Evolutionary conservation across 2,113 vertebrate species (phyloP), one percentile per base, ranked within the genome.

Genomic region (Bettongia penicillata): DNA sequence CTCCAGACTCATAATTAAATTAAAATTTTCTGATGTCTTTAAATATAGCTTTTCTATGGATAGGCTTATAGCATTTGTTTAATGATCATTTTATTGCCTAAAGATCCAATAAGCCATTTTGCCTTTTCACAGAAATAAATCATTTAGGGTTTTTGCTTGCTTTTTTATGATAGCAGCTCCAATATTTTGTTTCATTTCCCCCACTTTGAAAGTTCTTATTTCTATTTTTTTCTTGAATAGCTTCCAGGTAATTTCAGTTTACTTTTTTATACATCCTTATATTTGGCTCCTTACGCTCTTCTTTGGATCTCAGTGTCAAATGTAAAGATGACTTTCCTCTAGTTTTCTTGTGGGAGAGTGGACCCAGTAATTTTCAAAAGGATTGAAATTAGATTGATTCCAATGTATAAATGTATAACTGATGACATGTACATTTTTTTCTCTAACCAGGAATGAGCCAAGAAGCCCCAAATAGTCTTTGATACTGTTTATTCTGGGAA

Each of bases 1-100:
- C 92, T 96, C 92, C 37, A 90, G 47, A 95, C 43, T 96, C 68
- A 84, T 93, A 94, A 95, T 96, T 95, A 92, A 95, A 95, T 94
- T 93, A 94, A 93, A 52, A 89, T 96, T 48, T 96, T 91, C 51
- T 50, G 8, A 68, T 95, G 52, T 10, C 26, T 48, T 93, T 91
- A 95, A 95, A 50, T 97, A 84, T 95, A 51, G 91, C 16, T 95
- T 93, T 84, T 92, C 92, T 90, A 31, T 57, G 16, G 37, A 91
- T 84, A 93, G 55, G 37, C 49, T 84, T 53, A 47, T 94, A 94
- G 28, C 93, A 53, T 96, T 95, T 92, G 51, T 89, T 91, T 61
- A 48, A 52, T 26, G 51, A 92, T 5, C 52, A 92, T 95, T 93
- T 95, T 57, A 91, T 90, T 92, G 61, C 37, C 68, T n/a, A 22